A percentile compares a stretch with the other conserved stretches of the same genome.
Conservation (phyloP, 2,113 vertebrate genomes). For the Ptilonorhynchus violaceus region DNA sequence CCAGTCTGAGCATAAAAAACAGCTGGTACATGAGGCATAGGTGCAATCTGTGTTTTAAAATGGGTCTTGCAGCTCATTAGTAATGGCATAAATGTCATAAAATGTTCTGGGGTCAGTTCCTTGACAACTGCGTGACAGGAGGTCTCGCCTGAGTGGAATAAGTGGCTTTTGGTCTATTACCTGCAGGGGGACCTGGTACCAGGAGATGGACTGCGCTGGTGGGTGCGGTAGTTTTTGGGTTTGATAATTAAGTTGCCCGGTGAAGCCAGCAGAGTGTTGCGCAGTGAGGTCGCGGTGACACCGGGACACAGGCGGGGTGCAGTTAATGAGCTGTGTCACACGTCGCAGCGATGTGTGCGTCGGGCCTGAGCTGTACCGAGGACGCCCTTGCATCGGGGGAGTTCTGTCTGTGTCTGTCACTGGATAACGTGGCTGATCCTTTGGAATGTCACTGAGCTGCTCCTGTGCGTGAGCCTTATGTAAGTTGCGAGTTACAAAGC, state of each 20-base stretch:
- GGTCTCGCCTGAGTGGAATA: background rate
- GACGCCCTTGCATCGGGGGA: rapidly evolving
- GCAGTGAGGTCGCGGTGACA: rapidly evolving
- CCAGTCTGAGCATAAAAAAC: background rate
- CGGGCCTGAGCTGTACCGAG: background rate
- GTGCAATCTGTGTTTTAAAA: background rate
- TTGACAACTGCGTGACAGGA: background rate
- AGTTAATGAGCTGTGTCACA: background rate
- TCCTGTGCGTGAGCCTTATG: rapidly evolving
- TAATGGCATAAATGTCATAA: background rate
- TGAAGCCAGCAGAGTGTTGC: background rate
- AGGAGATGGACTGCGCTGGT: background rate
- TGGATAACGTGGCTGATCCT: background rate
- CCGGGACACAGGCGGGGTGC: rapidly evolving
- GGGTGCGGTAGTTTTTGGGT: background rate
- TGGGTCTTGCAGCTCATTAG: background rate
- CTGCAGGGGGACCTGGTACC: background rate
- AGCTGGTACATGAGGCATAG: rapidly evolving
- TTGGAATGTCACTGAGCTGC: background rate
- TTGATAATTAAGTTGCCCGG: background rate
- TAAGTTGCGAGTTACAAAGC: background rate
- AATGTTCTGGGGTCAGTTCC: background rate
- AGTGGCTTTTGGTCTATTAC: background rate
- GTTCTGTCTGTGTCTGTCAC: background rate
- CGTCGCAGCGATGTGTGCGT: rapidly evolving